Conservation (phyloP, 37 sponge, comb jelly and placozoan genomes). For the Hormiphora californensis region DNA sequence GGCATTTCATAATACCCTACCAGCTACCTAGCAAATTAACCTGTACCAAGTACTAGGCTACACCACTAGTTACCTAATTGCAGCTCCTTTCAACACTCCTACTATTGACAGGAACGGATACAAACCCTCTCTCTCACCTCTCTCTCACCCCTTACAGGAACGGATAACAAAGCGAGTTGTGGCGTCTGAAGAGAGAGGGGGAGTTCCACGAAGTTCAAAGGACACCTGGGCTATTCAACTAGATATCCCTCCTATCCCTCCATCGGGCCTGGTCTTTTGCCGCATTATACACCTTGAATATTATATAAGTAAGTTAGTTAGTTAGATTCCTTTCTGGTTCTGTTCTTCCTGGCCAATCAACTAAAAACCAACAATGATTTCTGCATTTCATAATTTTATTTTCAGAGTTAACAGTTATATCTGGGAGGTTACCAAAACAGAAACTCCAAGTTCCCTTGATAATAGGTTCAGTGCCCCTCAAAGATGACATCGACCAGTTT, state of each 20-base stretch:
- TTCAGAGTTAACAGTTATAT: neutral
- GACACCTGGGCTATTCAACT: neutral
- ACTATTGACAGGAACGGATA: no score
- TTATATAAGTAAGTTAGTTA: neutral
- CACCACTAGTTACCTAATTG: no score
- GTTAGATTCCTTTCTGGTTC: neutral
- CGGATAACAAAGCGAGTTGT: slow-evolving; percentile 1
- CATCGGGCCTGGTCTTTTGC: neutral
- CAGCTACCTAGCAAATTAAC: no score
- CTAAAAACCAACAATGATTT: no score
- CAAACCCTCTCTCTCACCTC: no score
- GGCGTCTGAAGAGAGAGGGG: neutral
- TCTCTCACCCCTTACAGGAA: no score
- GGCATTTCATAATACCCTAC: no score
- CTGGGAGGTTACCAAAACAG: slow-evolving; percentile 1
- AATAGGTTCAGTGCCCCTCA: neutral
- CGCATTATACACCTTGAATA: slow-evolving; percentile 1
- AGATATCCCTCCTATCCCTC: slow-evolving; percentile 9
- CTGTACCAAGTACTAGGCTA: no score
- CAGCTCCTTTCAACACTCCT: no score
- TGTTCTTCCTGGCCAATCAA: neutral
- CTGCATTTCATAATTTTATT: neutral
- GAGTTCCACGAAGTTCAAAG: neutral
- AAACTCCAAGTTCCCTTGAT: neutral
- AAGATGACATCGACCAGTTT: slow-evolving; percentile 5